These are phyloP conservation scores for Mamestra brassicae DNA, from an alignment of 2,888 invertebrate genomes.

Conservation along the genomic window DNA sequence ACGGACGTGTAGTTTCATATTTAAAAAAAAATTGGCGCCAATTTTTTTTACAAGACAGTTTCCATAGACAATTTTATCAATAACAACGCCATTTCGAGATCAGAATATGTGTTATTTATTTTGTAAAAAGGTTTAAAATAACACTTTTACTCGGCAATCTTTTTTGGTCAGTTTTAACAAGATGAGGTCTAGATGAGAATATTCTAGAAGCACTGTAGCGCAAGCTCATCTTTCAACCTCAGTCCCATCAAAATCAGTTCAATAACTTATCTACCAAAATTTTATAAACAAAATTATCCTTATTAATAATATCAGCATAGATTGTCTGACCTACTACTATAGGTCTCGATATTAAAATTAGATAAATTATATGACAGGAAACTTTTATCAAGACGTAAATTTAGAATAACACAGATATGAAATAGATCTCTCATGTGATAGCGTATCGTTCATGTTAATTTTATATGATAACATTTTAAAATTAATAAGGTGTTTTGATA, in stretches of 20 bases:
- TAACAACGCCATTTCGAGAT: too few species aligned
- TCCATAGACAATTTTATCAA: too few species aligned
- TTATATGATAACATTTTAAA: conserved; percentile 17
- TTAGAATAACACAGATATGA: conserved; percentile 11
- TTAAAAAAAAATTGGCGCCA: too few species aligned
- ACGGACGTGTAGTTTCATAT: too few species aligned
- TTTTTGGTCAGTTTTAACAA: too few species aligned
- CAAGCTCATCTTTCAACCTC: too few species aligned
- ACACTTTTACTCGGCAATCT: too few species aligned
- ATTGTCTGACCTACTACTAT: background rate
- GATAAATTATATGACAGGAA: background rate
- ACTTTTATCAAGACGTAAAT: background rate
- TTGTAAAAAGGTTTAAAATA: too few species aligned
- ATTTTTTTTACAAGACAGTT: too few species aligned
- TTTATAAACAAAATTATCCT: background rate
- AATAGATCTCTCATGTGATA: conserved; percentile 35
- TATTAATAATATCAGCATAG: background rate
- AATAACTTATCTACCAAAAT: background rate
- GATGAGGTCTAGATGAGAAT: too few species aligned
- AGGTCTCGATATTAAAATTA: background rate
- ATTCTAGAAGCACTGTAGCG: too few species aligned
- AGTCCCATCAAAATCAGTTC: background rate
- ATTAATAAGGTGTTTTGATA: conserved; percentile 1
- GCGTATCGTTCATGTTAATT: background rate
- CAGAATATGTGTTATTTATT: too few species aligned